Conservation (phyloP, 2,888 invertebrate genomes). For the Ariolimax columbianus region DNA sequence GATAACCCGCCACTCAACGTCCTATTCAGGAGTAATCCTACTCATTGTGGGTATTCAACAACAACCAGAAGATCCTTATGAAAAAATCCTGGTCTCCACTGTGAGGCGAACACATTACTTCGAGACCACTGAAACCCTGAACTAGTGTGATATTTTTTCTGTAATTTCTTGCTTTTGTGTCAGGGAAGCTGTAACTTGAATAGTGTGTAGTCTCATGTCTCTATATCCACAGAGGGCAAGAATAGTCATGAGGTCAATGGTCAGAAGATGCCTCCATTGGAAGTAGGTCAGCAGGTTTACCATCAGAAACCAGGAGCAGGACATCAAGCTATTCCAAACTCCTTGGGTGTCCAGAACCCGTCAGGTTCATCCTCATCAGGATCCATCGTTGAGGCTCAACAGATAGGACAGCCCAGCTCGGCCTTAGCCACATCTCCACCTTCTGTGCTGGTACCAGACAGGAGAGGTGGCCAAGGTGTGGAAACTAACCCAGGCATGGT, state of each 20-base stretch:
- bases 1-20: too few relatives aligned
- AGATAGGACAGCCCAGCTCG: background rate
- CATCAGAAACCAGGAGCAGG: background rate
- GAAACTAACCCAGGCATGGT: conserved; percentile 8
- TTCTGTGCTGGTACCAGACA: conserved; percentile 1
- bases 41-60: too few relatives aligned
- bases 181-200: too few relatives aligned
- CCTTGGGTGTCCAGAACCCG: background rate
- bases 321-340: background rate
- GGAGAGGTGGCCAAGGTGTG: conserved; percentile 31
- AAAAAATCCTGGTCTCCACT: too few relatives aligned
- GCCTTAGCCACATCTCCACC: background rate
- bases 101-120: too few relatives aligned
- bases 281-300: background rate
- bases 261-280: background rate
- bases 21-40: too few relatives aligned
- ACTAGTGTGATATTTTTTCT: too few relatives aligned
- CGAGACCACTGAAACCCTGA: too few relatives aligned
- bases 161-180: too few relatives aligned
- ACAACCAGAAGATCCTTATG: too few relatives aligned
- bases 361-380: conserved; percentile 19
- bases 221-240: conserved; percentile 7
- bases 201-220: too few relatives aligned
- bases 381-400: conserved; percentile 17
- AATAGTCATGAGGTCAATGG: background rate